Evolutionary conservation across 2,113 vertebrate genomes (phyloP), one percentile per base, ranked within the genome.

Genomic region (Sceloporus undulatus): DNA sequence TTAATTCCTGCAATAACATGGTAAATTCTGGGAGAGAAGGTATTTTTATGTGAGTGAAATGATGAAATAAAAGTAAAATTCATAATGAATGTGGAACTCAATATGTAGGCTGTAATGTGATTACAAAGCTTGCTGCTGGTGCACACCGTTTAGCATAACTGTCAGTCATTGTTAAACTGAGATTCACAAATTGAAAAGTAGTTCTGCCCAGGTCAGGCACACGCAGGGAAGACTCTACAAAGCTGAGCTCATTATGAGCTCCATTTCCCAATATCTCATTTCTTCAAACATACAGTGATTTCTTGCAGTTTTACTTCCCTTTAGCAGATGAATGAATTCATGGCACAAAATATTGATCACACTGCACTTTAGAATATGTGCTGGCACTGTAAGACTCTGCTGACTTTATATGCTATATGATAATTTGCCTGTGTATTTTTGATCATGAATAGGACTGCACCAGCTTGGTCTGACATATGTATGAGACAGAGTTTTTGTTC

Each of bases 241-340:
- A 86, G 89, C 48, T 78, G 84, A 27, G 13, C 2, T 10, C 83
- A 82, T 87, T 93, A 75, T 11, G 62, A 78, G 10, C 23, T 79
- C 76, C 1, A 52, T 91, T 71, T 40, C 40, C 87, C 59, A 85
- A 3, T 89, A 56, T 90, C 82, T 86, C 59, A 82, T 23, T 89
- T 92, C 85, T 48, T n/a, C 27, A 92, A 56, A 10, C 65, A 87
- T 87, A 82, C 85, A 6, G 89, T 75, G 77, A 85, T 86, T 91
- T 94, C 85, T 10, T 62, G 2, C 2, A 3, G 8, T 85, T 90
- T 91, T 82, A 34, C 18, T 84, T 54, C 18, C 75, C 23, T 16
- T 79, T 48, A 56, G 59, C 78, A 89, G 42, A 92, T 92, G 76
- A 42, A 1, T 80, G 82, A 5, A 84, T 19, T 89, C 73, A 27